phyloP scores from a whole-genome alignment of 2,113 vertebrate species.

The Megaleporinus macrocephalus region DNA sequence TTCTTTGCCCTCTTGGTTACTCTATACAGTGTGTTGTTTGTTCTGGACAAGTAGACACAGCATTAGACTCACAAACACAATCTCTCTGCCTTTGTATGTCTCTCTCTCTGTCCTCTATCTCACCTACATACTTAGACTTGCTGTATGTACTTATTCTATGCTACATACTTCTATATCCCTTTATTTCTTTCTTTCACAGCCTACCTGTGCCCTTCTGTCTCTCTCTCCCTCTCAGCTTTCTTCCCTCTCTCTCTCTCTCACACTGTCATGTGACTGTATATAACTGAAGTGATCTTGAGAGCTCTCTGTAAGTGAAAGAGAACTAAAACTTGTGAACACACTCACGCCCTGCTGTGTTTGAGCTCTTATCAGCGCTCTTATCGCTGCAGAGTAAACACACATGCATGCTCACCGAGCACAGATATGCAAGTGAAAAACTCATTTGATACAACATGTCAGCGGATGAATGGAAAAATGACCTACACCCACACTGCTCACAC shows the following conservation, averaged over 20 bases:
- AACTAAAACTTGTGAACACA: background rate
- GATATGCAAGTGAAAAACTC: background rate
- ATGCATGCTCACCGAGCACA: background rate
- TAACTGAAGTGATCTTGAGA: too few species aligned
- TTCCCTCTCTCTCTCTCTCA: background rate
- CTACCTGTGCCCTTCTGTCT: background rate
- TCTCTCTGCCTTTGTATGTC: background rate
- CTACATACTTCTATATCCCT: too few species aligned
- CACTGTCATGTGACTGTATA: background rate
- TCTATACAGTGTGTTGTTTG: constrained; percentile 39
- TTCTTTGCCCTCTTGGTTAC: constrained; percentile 45
- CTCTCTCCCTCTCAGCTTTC: background rate
- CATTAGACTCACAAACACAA: constrained; percentile 20
- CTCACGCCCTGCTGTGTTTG: background rate
- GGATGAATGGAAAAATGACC: constrained; percentile 18
- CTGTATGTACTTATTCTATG: too few species aligned
- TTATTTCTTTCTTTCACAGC: background rate
- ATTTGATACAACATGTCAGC: background rate
- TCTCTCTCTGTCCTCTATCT: background rate
- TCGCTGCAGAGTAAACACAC: background rate
- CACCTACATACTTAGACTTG: background rate
- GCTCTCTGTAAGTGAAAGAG: background rate
- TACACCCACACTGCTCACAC: constrained; percentile 7
- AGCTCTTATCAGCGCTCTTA: constrained; percentile 11
- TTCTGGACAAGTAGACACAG: constrained; percentile 25